These are phyloP conservation scores for Oxystoma pomonae DNA, from an alignment of 2,888 invertebrate species.

Conservation along the genomic window DNA sequence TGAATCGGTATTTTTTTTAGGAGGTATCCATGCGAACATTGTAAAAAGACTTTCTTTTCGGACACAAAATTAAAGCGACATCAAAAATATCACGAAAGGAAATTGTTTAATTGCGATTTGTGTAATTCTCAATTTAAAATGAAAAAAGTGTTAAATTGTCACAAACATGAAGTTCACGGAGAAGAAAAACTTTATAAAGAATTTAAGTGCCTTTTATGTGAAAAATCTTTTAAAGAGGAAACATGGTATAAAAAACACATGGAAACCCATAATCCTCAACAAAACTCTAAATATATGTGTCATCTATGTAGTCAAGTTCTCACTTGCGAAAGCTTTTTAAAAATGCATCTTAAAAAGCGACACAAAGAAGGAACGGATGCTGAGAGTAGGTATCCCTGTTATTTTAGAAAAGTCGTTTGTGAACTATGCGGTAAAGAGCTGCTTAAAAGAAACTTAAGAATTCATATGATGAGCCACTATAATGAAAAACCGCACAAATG, in stretches of 20 bases:
- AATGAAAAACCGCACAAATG: slow-evolving; percentile 43
- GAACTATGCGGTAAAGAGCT: slow-evolving; percentile 33
- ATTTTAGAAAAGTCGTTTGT: slow-evolving; percentile 25
- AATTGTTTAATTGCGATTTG: not conserved
- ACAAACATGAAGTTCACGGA: not conserved
- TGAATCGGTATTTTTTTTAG: not conserved
- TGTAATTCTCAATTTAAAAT: not conserved
- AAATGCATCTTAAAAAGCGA: slow-evolving; percentile 19
- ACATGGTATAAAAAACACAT: slow-evolving; percentile 28
- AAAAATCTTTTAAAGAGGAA: slow-evolving; percentile 27
- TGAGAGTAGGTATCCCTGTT: slow-evolving; percentile 15
- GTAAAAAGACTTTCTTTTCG: not conserved
- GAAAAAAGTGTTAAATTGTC: not conserved
- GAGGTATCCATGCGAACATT: not conserved
- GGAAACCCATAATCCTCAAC: slow-evolving; percentile 27
- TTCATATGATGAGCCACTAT: slow-evolving; percentile 28
- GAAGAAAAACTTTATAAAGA: not conserved
- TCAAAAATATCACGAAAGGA: not conserved
- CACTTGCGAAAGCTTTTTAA: slow-evolving; percentile 17
- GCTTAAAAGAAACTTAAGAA: slow-evolving; percentile 47
- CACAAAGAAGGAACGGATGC: slow-evolving; percentile 6
- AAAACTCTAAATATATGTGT: slow-evolving; percentile 21
- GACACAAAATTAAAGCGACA: not conserved
- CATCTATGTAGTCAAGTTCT: slow-evolving; percentile 15
- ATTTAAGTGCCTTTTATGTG: slow-evolving; percentile 24